phyloP scores from a whole-genome alignment of 2,113 vertebrate genomes.

The Perca flavescens region DNA sequence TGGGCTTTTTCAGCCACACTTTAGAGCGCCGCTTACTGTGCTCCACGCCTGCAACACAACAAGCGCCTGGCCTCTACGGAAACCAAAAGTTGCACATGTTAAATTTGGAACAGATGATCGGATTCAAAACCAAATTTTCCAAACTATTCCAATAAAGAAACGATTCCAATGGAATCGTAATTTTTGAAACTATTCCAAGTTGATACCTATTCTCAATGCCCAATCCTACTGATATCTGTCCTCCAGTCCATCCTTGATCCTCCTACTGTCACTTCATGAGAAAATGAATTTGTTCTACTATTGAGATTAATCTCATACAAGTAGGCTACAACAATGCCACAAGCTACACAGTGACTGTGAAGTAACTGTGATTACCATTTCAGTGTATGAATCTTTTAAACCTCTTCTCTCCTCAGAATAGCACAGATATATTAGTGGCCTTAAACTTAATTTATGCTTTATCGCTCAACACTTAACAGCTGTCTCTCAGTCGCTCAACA shows the following conservation, averaged over 20 bases:
- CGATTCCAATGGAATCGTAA: too few species aligned
- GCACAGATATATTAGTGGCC: slow-evolving; percentile 1
- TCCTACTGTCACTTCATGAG: not conserved
- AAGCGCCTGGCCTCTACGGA: too few species aligned
- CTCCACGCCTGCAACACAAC: too few species aligned
- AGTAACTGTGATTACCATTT: slow-evolving; percentile 10
- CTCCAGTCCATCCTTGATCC: not conserved
- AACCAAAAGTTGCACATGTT: too few species aligned
- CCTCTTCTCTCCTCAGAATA: not conserved
- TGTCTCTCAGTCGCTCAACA: slow-evolving; percentile 20
- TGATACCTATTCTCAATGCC: too few species aligned
- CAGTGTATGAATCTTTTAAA: not conserved
- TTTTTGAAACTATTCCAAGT: too few species aligned
- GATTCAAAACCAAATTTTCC: too few species aligned
- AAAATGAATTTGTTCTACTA: not conserved
- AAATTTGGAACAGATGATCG: too few species aligned
- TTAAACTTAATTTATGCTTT: slow-evolving; percentile 33
- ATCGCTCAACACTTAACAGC: slow-evolving; percentile 4
- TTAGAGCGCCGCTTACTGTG: too few species aligned
- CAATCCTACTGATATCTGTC: not conserved
- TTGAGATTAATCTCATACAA: not conserved
- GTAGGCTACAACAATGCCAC: not conserved
- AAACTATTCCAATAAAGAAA: too few species aligned
- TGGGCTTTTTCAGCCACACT: too few species aligned
- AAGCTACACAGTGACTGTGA: not conserved